These are phyloP conservation scores for Scalopus aquaticus DNA, from an alignment of 2,113 vertebrate species.

Conservation along the genomic window DNA sequence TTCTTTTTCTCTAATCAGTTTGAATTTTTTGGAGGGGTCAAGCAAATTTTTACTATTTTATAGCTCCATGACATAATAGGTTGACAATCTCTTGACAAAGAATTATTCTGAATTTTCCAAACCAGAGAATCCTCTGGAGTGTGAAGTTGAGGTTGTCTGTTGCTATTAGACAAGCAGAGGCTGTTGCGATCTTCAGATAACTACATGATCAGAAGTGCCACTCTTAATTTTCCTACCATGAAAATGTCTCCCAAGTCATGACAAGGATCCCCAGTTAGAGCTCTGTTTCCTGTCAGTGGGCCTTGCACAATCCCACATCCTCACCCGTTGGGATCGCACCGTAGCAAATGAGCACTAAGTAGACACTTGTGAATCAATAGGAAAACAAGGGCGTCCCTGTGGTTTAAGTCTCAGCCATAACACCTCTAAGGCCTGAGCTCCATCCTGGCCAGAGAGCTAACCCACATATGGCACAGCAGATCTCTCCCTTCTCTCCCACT, in stretches of 20 bases:
- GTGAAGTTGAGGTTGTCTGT: background rate
- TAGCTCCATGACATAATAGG: background rate
- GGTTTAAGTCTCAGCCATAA: too few relatives aligned
- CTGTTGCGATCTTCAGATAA: background rate
- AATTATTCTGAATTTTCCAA: slow-evolving; percentile 26
- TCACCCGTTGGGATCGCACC: background rate
- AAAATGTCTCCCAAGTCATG: background rate
- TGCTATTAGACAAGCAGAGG: background rate
- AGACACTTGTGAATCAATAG: background rate
- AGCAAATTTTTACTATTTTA: background rate
- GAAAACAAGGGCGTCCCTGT: background rate
- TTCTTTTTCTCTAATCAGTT: background rate
- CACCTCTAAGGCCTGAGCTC: too few relatives aligned
- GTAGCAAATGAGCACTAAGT: background rate
- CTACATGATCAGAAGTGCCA: background rate
- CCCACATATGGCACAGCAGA: too few relatives aligned
- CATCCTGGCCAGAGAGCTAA: too few relatives aligned
- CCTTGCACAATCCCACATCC: background rate
- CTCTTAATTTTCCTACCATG: background rate
- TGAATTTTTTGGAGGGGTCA: background rate
- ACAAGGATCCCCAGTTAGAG: background rate
- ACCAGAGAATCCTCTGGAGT: background rate
- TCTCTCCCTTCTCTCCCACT: too few relatives aligned
- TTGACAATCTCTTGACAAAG: background rate
- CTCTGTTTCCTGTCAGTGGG: background rate